Conservation (phyloP, 1,140 invertebrate genomes). For the Kradibia gibbosae region DNA sequence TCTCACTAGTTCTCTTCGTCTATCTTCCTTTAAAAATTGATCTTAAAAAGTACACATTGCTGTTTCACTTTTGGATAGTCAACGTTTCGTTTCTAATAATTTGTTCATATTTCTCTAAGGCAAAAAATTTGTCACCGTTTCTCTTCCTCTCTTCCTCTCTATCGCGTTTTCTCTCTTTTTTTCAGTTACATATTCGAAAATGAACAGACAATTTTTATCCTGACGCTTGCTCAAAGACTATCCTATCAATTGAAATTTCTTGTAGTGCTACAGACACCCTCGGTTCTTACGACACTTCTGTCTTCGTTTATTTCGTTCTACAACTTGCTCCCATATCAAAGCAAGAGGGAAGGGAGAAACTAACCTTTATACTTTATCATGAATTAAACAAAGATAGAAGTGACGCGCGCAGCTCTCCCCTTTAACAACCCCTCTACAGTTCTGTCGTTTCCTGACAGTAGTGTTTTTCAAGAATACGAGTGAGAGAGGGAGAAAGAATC, state of each 20-base stretch:
- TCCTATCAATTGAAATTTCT: conserved; percentile 23
- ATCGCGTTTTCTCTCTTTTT: not conserved
- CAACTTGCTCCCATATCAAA: conserved; percentile 8
- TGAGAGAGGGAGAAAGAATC: not conserved
- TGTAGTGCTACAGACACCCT: conserved; percentile 12
- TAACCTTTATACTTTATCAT: not conserved
- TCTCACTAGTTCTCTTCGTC: not conserved
- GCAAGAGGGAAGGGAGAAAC: conserved; percentile 5
- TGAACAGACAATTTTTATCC: conserved; percentile 15
- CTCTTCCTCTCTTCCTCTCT: not conserved
- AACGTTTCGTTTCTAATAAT: not conserved
- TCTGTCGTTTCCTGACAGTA: not conserved
- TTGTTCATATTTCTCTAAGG: not conserved
- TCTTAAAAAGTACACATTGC: not conserved
- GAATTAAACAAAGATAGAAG: not conserved
- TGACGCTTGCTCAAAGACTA: conserved; percentile 28
- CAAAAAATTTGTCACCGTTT: not conserved
- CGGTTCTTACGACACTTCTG: conserved; percentile 17
- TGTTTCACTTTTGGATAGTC: not conserved
- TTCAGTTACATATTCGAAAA: not conserved
- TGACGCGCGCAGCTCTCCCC: conserved; percentile 26
- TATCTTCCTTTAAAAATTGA: not conserved
- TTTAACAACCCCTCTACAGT: conserved; percentile 9
- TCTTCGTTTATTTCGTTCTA: conserved; percentile 4
- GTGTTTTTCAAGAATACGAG: not conserved